Base-by-base conservation (phyloP, 2,797 vertebrate species). In the Scolopax rusticola region DNA sequence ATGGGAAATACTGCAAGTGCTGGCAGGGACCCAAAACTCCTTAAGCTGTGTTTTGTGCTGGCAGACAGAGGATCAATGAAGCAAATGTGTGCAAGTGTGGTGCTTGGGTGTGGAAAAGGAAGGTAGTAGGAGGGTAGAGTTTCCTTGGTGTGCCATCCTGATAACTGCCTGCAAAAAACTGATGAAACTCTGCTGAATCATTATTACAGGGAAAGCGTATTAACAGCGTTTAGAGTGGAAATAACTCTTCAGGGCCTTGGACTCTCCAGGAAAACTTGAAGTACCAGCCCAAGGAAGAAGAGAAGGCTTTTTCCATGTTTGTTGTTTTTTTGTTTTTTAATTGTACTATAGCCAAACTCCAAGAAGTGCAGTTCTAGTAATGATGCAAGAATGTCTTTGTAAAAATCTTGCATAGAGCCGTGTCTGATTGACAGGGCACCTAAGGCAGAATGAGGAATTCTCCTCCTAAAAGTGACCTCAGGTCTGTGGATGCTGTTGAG, bases 181-280 rank as follows among this genome's bases (percentile, higher is more conserved):
- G 78, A 61, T 91, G 82, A 74, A 87, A 65, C 61, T 91, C n/a
- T 89, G 61, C 92, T 95, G 87, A 94, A 67, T 93, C 77, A 57
- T 82, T 88, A 43, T 67, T 78, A 41, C 43, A 48, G 30, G 28
- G 27, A 9, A 36, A 86, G 12, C 7, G 83, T 69, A 48, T 67
- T 91, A 79, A 41, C 15, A 32, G 24, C 1, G 3, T 43, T 73
- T 11, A 32, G 50, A 43, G 8, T 41, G 24, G 53, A 75, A 83
- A 73, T 54, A 65, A 3, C 40, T 43, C 19, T 77, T 64, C 4
- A 65, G 38, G 32, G 27, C 27, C 50, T 40, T 19, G 18, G 33
- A 12, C 27, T 40, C 4, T 90, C 38, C n/a, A 81, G 57, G 53
- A 74, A 91, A 63, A n/a, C 65, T 30, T 8, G 36, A 70, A 36